A percentile compares a stretch with the other conserved stretches of the same genome.
Evolutionary conservation across 23 tunicate species (phyloP).

Genomic region (Ascidia mentula): DNA sequence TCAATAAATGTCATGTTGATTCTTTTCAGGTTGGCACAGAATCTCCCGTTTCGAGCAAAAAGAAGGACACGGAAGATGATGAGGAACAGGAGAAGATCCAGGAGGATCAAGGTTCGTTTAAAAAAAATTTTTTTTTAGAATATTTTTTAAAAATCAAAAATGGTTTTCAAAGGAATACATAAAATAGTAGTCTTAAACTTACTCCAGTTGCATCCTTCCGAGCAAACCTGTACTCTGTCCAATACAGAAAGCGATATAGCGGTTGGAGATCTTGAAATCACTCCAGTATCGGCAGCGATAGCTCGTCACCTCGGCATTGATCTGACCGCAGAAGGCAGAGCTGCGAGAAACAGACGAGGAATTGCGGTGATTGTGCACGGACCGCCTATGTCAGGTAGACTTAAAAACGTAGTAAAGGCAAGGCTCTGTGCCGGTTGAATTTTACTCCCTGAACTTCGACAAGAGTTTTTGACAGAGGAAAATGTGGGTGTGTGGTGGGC

Average conservation of each 20-base stretch:
- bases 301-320: conserved; percentile 96
- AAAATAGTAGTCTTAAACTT: no score
- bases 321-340: conserved; percentile 80
- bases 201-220: no score
- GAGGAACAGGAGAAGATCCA: background rate
- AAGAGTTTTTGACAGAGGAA: conserved; percentile 81
- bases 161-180: no score
- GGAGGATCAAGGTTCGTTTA: background rate
- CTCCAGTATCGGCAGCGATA: conserved; percentile 88
- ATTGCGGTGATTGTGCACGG: conserved; percentile 90
- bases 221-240: no score
- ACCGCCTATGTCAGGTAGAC: conserved; percentile 88
- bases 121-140: background rate
- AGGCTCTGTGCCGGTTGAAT: no score
- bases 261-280: conserved; percentile 92
- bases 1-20: no score
- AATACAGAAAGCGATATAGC: conserved; percentile 33
- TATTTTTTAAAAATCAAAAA: no score
- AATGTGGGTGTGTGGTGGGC: conserved; percentile 41
- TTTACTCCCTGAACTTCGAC: conserved; percentile 95
- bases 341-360: conserved; percentile 94
- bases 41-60: conserved; percentile 21
- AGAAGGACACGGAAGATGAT: conserved; percentile 1
- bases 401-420: no score
- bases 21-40: conserved; percentile 1